Conservation (phyloP, 1,140 invertebrate species). For the Steinernema khuongi region DNA sequence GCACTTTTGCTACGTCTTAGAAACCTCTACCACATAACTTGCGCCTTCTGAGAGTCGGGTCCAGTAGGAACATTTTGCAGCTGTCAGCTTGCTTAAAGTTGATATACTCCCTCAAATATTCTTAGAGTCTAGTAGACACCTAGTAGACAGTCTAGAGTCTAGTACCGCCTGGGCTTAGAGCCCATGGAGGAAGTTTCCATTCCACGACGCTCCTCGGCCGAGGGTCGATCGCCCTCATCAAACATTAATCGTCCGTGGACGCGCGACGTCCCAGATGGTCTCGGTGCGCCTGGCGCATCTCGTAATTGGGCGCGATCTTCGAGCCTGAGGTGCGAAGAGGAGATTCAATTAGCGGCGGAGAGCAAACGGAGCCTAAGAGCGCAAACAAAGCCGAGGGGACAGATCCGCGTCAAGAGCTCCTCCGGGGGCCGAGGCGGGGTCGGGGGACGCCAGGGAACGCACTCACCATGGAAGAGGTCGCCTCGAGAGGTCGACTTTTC, state of each 20-base stretch:
- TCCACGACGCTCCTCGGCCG: not conserved
- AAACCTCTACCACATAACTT: too few relatives aligned
- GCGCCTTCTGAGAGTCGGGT: too few relatives aligned
- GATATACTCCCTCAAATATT: too few relatives aligned
- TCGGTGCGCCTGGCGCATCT: too few relatives aligned
- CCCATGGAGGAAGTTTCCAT: not conserved
- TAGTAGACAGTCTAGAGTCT: too few relatives aligned
- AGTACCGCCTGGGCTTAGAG: not conserved
- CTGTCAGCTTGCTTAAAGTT: too few relatives aligned
- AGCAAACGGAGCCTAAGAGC: too few relatives aligned
- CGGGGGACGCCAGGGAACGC: not conserved
- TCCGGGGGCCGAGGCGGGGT: not conserved
- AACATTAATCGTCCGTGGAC: conserved; percentile 14
- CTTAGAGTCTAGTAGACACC: too few relatives aligned
- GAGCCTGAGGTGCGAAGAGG: not conserved
- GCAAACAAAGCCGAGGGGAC: not conserved
- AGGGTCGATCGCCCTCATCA: not conserved
- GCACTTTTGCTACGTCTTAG: too few relatives aligned
- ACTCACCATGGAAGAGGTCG: not conserved
- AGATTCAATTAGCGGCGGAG: not conserved
- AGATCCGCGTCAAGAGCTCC: not conserved
- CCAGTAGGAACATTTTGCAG: too few relatives aligned
- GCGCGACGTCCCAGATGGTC: too few relatives aligned
- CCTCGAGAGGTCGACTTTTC: conserved; percentile 16
- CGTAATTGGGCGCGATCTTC: too few relatives aligned